Base-by-base conservation (phyloP, 1,140 invertebrate species). In the Drosophila teissieri region DNA sequence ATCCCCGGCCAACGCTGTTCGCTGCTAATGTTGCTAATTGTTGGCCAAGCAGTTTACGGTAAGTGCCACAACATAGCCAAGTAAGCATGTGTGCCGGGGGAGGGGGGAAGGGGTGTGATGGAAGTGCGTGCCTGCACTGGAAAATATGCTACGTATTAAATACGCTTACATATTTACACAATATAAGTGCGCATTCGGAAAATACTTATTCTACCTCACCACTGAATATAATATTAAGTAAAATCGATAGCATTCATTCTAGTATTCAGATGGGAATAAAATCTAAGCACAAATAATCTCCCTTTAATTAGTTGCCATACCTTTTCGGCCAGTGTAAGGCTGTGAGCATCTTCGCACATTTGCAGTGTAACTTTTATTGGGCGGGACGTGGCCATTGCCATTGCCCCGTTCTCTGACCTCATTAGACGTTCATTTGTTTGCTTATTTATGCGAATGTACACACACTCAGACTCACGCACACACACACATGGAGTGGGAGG, bases 21-120 rank as follows among this genome's bases (percentile, higher is more conserved):
- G 37, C 73, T 51, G 64, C 58, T 89, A 74, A 90, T 84, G 65
- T 52, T 89, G 73, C 85, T 89, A 89, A 89, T 89, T 89, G 85
- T 80, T 84, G 85, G 69, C 62, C 73, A 84, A 54, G 81, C 80
- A 80, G 77, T 90, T 90, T 84, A 85, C 76, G 84, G 84, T 89
- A 90, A 89, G 84, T 89, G 67, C 60, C 12, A 63, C 36, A 65
- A 40, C n/a, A 51, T 63, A 56, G 36, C 45, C 17, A 19, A 57
- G 19, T 19, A 22, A 44, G 15, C 31, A 44, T 8, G 6, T 8
- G 4, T 17, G 45, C 11, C 5, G 22, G 22, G 14, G 6, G 2
- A 8, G 14, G 14, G 19, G 11, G 19, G 19, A 19, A 19, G 19
- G 1, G 19, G 19, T 19, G 19, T 19, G 19, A n/a, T 3, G 12